Conservation (phyloP, 1,140 invertebrate genomes). For the Drosophila arawakana region DNA sequence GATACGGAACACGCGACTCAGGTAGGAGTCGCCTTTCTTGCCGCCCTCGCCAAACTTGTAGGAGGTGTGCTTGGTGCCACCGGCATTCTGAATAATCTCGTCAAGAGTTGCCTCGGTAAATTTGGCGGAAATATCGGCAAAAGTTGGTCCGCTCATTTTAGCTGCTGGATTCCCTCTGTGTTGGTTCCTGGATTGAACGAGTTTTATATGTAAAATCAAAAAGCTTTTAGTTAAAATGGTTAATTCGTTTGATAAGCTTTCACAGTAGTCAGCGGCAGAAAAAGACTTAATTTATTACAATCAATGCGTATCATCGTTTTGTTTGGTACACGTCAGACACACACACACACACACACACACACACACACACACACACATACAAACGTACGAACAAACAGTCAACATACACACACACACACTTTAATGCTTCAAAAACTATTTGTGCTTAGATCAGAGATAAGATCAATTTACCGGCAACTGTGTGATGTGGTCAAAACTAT, state of each 20-base stretch:
- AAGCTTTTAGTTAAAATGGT: slow-evolving; percentile 3
- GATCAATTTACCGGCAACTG: slow-evolving; percentile 27
- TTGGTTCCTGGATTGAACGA: background rate
- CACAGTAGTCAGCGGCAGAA: slow-evolving; percentile 4
- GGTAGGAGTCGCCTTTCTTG: slow-evolving; percentile 88
- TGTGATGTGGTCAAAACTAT: slow-evolving; percentile 20
- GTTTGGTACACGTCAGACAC: slow-evolving; percentile 59
- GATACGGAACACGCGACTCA: slow-evolving; percentile 87
- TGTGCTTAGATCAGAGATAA: slow-evolving; percentile 17
- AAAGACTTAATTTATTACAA: slow-evolving; percentile 3
- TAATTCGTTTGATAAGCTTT: slow-evolving; percentile 33
- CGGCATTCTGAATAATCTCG: slow-evolving; percentile 82
- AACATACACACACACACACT: background rate
- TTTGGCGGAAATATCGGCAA: slow-evolving; percentile 75
- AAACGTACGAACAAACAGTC: background rate
- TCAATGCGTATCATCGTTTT: slow-evolving; percentile 19
- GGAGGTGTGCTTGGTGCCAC: slow-evolving; percentile 84
- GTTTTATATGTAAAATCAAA: slow-evolving; percentile 20
- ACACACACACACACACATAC: background rate
- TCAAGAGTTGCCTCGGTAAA: slow-evolving; percentile 85
- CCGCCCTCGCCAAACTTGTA: slow-evolving; percentile 85
- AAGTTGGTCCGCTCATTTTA: slow-evolving; percentile 54
- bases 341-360: background rate
- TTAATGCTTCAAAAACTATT: slow-evolving; percentile 9
- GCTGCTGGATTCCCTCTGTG: slow-evolving; percentile 16